Percentiles rank a stretch among this genome's conserved stretches.
Conservation (phyloP, 2,888 invertebrate genomes). For the Trachelus tabidus region DNA sequence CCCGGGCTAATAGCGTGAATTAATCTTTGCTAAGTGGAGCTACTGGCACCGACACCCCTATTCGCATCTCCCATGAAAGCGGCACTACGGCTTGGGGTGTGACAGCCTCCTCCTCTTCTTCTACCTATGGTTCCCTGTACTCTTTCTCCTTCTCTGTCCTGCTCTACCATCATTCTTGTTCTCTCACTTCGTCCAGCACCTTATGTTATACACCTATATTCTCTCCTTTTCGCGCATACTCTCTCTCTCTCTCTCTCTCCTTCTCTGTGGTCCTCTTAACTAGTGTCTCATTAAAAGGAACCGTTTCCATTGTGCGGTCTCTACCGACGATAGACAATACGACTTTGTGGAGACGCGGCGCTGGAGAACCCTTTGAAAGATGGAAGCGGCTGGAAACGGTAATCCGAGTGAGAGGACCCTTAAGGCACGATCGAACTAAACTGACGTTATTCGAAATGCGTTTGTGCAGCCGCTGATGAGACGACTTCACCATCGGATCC, state of each 20-base stretch:
- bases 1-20: constrained; percentile 56
- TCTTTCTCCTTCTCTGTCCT: constrained; percentile 14
- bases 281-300: constrained; percentile 53
- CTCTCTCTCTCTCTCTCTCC: constrained; percentile 7
- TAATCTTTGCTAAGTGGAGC: constrained; percentile 52
- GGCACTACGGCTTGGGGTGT: constrained; percentile 9
- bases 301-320: constrained; percentile 48
- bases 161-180: background rate
- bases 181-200: background rate
- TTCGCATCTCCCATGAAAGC: constrained; percentile 40
- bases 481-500: background rate
- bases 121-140: constrained; percentile 15
- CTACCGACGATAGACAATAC: constrained; percentile 48
- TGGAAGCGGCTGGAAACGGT: constrained; percentile 18
- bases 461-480: background rate
- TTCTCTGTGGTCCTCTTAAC: constrained; percentile 34
- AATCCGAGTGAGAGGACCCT: constrained; percentile 26
- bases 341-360: constrained; percentile 39
- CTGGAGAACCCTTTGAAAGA: constrained; percentile 17
- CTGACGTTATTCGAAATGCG: background rate
- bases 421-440: background rate
- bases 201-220: background rate
- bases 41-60: constrained; percentile 42
- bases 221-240: background rate
- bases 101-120: constrained; percentile 13